Base-by-base conservation (phyloP, 92 coral and sea anemone genomes). In the Chrysogorgia sp. region DNA sequence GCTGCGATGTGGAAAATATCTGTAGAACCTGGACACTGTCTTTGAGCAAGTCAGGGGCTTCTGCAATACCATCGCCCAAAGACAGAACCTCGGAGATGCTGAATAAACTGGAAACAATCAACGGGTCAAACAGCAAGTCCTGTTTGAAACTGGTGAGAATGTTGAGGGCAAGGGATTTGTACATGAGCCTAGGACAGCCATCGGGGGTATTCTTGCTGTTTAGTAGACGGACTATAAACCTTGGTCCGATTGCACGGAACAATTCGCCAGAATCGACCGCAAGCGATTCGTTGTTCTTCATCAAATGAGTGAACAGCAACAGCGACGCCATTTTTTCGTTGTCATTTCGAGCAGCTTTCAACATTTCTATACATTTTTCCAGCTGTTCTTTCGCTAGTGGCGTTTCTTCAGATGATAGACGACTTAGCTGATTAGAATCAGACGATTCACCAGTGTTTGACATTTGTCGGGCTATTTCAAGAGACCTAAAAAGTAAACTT, bases 301-400 rank as follows among this genome's bases (percentile, higher is more conserved):
- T 90, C 9, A 94, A 68, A 48, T 90, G 90, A 1, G 97, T 85
- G 31, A 94, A 91, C 47, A 94, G 71, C 26, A 91, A 87, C 13
- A 94, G 79, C 2, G 90, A 88, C 40, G 97, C 98, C 48, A 94
- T 85, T 2, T 91, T 84, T 63, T 94, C 98, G 71, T 86, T 94
- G 89, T 94, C 98, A 0, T 52, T 94, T 55, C 85, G 84, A 0
- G 97, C 96, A 21, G 81, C 68, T 69, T 85, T 83, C 0, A 94
- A 80, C 35, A 83, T 60, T 3, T 83, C 53, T 59, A 93, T 80
- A 57, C 97, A 94, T 78, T 85, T 89, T 49, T 81, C 68, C 40
- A 94, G 80, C 10, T 71, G 60, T 50, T 30, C 77, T 23, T 50
- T 29, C 17, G 62, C 45, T n/a, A 15, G 24, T 22, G 31, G 1